phyloP scores from a whole-genome alignment of 1,140 invertebrate species.

The Vanessa tameamea region DNA sequence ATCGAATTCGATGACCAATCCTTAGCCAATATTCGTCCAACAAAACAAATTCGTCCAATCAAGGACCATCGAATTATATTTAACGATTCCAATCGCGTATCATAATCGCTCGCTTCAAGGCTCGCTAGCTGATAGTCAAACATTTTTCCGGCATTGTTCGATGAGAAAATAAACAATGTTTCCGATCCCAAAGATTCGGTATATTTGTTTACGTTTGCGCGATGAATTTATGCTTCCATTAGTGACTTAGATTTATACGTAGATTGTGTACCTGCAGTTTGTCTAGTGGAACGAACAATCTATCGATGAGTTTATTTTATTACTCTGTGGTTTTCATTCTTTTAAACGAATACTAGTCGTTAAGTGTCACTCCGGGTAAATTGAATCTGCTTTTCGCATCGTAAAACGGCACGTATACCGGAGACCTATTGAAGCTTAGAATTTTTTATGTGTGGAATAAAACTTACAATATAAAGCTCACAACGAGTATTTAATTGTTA shows the following conservation, averaged over 20 bases:
- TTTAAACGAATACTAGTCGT: background rate
- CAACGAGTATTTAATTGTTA: too few species aligned
- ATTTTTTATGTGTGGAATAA: too few species aligned
- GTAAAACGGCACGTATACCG: too few species aligned
- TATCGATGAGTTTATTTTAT: background rate
- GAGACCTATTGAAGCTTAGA: too few species aligned
- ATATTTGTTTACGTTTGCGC: slow-evolving; percentile 42
- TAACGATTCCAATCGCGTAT: background rate
- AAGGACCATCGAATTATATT: background rate
- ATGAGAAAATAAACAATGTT: slow-evolving; percentile 50
- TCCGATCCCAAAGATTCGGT: slow-evolving; percentile 23
- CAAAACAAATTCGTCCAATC: background rate
- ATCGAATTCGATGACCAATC: too few species aligned
- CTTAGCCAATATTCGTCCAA: background rate
- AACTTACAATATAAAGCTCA: too few species aligned
- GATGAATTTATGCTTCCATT: slow-evolving; percentile 39
- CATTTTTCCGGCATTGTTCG: slow-evolving; percentile 51
- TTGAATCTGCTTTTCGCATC: too few species aligned
- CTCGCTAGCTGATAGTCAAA: slow-evolving; percentile 37
- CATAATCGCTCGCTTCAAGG: slow-evolving; percentile 29
- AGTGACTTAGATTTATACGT: slow-evolving; percentile 16
- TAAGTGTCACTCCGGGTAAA: too few species aligned
- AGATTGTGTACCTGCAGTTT: slow-evolving; percentile 6
- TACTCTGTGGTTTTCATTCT: background rate
- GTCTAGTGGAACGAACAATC: background rate